Base-by-base conservation (phyloP, 2,797 vertebrate genomes). In the Urophycis tenuis region DNA sequence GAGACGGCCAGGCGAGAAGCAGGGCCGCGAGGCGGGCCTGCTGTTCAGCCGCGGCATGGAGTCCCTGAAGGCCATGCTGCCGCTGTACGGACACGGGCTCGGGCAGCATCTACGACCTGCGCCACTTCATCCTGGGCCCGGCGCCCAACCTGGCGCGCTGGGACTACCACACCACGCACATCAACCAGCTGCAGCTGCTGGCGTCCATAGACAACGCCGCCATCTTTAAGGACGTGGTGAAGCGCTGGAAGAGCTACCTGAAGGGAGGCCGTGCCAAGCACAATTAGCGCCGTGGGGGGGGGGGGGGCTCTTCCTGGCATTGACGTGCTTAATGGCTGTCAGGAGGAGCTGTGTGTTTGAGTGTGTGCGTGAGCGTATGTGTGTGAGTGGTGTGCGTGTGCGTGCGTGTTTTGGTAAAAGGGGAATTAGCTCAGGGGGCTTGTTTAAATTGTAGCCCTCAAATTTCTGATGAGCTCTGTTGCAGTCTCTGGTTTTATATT, bases 111-210 rank as follows among this genome's bases (percentile, higher is more conserved):
- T 99, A 99, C 0, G 98, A 99, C 92, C 95, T 99, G 15, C 93
- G 97, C 22, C 97, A 99, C 92, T 97, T 96, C 91, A 95, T 96
- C 92, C 88, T 99, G 7, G 96, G 97, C 86, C 94, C 92, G 0
- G 95, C 97, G 0, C 98, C 97, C 89, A 99, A 99, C 92, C 90
- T 99, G 91, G 98, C 97, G 0, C 97, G 98, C 45, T 99, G 98
- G 98, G 98, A 99, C 92, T 99, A 99, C 80, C 98, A 99, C 90
- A 99, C 98, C 81, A 99, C 98, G 2, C 98, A 99, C 94, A 99
- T 99, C 88, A 99, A 99, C 90, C 98, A 99, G 90, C 94, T 99
- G 53, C 98, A 99, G 92, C 94, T 99, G 78, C 92, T 99, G 77
- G 93, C 92, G 35, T 95, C 96, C 71, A 89, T 99, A 0, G 96